Percentiles rank a stretch among this genome's conserved stretches.
Evolutionary conservation across 2,888 invertebrate species (phyloP).

Genomic region (Podotricha telesiphe): DNA sequence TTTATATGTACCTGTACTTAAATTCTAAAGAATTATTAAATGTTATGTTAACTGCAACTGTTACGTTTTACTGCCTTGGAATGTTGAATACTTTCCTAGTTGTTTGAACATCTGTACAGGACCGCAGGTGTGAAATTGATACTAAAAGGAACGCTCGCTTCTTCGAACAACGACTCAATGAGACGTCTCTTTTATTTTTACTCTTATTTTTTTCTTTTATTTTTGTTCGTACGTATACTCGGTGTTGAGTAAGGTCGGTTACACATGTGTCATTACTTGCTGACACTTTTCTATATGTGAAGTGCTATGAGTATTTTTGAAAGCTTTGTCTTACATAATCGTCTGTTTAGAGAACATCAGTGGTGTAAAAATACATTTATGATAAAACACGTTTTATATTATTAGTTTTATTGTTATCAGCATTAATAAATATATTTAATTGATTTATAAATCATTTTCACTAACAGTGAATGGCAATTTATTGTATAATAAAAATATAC

Average conservation of each 20-base stretch:
- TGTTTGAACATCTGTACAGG: conserved; percentile 27
- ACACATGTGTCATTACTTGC: conserved; percentile 61
- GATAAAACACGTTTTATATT: background rate
- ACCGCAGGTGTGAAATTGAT: conserved; percentile 37
- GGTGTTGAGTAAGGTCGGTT: conserved; percentile 42
- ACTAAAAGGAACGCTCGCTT: conserved; percentile 33
- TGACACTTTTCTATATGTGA: conserved; percentile 34
- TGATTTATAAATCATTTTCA: too few species aligned
- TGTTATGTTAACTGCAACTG: conserved; percentile 6
- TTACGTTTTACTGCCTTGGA: conserved; percentile 15
- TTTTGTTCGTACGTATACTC: conserved; percentile 38
- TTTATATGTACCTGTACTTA: background rate
- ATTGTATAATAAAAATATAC: too few species aligned
- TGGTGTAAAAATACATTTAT: background rate
- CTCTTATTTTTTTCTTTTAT: conserved; percentile 29
- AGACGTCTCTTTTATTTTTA: conserved; percentile 46
- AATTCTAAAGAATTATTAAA: conserved; percentile 1
- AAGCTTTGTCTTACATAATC: conserved; percentile 1
- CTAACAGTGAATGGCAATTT: too few species aligned
- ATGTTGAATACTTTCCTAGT: conserved; percentile 18
- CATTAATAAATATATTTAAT: background rate
- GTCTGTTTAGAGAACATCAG: background rate
- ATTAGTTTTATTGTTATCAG: background rate
- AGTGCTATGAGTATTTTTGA: conserved; percentile 31
- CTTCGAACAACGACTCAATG: conserved; percentile 37